Evolutionary conservation across 2,113 vertebrate genomes (phyloP).

Genomic region (Anser cygnoides): DNA sequence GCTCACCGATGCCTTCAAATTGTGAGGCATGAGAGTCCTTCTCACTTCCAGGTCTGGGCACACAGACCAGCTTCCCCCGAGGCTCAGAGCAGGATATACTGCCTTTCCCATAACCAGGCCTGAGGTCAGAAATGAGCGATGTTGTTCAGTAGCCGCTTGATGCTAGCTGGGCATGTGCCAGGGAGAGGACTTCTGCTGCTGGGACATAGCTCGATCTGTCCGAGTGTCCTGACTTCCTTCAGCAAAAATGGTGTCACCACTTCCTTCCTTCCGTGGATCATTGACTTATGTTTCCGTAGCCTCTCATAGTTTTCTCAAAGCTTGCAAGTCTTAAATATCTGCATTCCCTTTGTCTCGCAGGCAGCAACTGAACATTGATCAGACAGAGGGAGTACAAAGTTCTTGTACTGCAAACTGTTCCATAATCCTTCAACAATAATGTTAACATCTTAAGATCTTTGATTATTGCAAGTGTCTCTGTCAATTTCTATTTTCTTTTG

Average conservation of each 20-base stretch:
- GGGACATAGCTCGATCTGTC: neutral
- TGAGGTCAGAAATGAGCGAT: too few species aligned
- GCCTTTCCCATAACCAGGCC: neutral
- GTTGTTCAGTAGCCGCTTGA: neutral
- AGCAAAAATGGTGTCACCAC: neutral
- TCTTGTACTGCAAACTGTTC: neutral
- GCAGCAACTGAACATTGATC: neutral
- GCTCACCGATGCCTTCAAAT: neutral
- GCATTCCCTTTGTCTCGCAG: neutral
- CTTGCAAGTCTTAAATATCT: neutral
- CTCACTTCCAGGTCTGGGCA: neutral
- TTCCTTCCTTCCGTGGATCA: neutral
- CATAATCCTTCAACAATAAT: neutral
- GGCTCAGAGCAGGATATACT: neutral
- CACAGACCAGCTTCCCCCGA: neutral
- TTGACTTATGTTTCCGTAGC: neutral
- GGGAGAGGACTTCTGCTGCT: neutral
- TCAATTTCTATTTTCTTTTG: neutral
- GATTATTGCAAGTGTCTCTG: neutral
- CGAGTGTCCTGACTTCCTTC: neutral
- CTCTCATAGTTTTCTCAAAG: neutral
- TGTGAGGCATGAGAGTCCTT: neutral
- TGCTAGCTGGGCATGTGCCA: neutral
- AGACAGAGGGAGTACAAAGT: neutral
- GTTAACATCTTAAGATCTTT: neutral